These are phyloP conservation scores for Abrostola triplasia DNA, from an alignment of 2,888 invertebrate genomes.

Conservation along the genomic window DNA sequence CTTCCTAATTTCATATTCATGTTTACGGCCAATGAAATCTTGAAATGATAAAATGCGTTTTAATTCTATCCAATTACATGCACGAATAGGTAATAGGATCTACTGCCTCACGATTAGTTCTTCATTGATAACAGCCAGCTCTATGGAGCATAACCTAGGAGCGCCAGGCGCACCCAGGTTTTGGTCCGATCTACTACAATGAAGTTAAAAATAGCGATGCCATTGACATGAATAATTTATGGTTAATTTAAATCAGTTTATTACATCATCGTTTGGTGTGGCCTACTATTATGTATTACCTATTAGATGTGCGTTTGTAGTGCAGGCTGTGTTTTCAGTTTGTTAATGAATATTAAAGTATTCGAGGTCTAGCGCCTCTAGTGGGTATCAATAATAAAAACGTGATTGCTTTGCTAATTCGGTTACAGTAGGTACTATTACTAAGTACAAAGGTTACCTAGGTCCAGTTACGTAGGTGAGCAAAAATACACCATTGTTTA, in stretches of 20 bases:
- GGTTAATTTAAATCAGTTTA: conserved; percentile 38
- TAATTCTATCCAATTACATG: no score
- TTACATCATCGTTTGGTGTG: conserved; percentile 49
- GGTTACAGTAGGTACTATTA: no score
- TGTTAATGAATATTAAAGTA: neutral
- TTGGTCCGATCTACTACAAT: conserved; percentile 44
- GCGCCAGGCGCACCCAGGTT: conserved; percentile 49
- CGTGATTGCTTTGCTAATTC: no score
- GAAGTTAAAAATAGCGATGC: conserved; percentile 51
- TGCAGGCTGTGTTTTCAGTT: neutral
- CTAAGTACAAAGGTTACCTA: no score
- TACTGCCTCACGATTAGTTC: neutral
- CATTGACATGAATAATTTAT: conserved; percentile 58
- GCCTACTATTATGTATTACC: conserved; percentile 4
- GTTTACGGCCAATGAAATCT: no score
- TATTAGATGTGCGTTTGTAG: neutral
- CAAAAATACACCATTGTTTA: no score
- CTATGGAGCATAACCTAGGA: conserved; percentile 54
- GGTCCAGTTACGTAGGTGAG: no score
- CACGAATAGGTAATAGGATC: no score
- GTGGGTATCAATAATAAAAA: no score
- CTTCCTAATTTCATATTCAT: no score
- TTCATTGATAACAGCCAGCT: conserved; percentile 30
- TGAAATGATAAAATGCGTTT: no score
- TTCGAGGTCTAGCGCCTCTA: no score